Conservation (phyloP, 35 echinoderm and acorn worm genomes). For the Eucidaris tribuloides region DNA sequence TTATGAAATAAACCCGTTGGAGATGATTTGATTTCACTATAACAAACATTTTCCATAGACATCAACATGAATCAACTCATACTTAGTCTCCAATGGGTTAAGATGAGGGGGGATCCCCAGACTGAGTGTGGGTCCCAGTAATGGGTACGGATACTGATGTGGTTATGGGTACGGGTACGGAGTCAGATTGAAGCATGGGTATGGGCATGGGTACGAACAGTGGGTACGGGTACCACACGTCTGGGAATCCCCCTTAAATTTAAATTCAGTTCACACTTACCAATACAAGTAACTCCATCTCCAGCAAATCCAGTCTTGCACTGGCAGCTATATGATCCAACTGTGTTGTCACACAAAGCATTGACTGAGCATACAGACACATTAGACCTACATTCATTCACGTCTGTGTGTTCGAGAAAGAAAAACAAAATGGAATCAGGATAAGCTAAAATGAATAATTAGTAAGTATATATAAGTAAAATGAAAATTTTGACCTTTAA, state of each 20-base stretch:
- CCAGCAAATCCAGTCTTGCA: slow-evolving; percentile 63
- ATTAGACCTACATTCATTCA: slow-evolving; percentile 71
- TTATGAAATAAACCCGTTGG: too few relatives aligned
- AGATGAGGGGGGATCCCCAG: neutral
- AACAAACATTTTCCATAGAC: too few relatives aligned
- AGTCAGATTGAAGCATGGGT: too few relatives aligned
- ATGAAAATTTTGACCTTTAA: neutral
- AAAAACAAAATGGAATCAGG: neutral
- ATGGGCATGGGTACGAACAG: too few relatives aligned
- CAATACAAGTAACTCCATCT: slow-evolving; percentile 50
- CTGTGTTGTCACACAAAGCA: slow-evolving; percentile 56
- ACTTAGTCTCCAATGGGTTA: too few relatives aligned
- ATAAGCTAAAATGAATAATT: neutral
- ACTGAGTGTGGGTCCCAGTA: neutral
- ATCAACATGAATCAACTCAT: too few relatives aligned
- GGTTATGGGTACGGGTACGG: too few relatives aligned
- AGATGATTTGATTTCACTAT: too few relatives aligned
- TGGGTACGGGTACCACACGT: neutral
- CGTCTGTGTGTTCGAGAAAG: slow-evolving; percentile 41
- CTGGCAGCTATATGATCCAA: slow-evolving; percentile 43
- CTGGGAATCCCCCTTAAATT: neutral
- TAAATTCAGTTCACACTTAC: slow-evolving; percentile 28
- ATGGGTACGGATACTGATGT: too few relatives aligned
- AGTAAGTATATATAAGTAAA: neutral
- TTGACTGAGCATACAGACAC: slow-evolving; percentile 51